phyloP scores from a whole-genome alignment of 92 coral and sea anemone species.

The Palythoa grandiflora region DNA sequence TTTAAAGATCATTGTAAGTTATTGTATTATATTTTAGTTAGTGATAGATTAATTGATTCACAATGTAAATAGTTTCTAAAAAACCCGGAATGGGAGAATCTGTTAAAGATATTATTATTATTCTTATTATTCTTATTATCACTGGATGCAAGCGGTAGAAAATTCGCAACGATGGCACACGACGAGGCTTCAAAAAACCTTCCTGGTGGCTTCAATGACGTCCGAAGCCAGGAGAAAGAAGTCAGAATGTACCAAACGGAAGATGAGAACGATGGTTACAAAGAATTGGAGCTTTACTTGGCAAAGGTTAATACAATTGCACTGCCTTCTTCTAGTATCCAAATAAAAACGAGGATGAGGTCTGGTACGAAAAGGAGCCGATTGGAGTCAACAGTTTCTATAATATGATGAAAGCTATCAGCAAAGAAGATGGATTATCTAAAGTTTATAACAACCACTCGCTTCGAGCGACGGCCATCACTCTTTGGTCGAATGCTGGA shows the following conservation, averaged over 20 bases:
- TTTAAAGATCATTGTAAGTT: no score
- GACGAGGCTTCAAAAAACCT: slow-evolving; percentile 63
- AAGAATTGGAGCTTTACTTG: slow-evolving; percentile 19
- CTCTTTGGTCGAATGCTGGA: slow-evolving; percentile 18
- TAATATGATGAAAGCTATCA: background rate
- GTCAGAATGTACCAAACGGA: slow-evolving; percentile 55
- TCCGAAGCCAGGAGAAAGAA: slow-evolving; percentile 51
- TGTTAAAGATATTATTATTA: no score
- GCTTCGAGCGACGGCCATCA: slow-evolving; percentile 10
- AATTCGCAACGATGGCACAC: slow-evolving; percentile 64
- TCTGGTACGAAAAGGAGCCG: slow-evolving; percentile 22
- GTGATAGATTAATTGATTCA: no score
- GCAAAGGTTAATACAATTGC: background rate
- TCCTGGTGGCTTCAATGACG: slow-evolving; percentile 66
- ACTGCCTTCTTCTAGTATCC: no score
- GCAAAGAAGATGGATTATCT: no score
- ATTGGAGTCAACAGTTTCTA: background rate
- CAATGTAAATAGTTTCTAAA: no score
- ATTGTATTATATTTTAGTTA: no score
- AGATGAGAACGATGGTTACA: slow-evolving; percentile 14
- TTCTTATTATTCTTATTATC: no score
- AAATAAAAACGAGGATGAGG: background rate
- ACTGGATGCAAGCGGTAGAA: slow-evolving; percentile 54
- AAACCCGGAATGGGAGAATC: no score
- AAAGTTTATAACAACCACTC: slow-evolving; percentile 21